A percentile compares a stretch with the other conserved stretches of the same genome.
These are phyloP conservation scores for Heliconius eleuchia DNA, from an alignment of 1,140 invertebrate genomes.

Conservation along the genomic window DNA sequence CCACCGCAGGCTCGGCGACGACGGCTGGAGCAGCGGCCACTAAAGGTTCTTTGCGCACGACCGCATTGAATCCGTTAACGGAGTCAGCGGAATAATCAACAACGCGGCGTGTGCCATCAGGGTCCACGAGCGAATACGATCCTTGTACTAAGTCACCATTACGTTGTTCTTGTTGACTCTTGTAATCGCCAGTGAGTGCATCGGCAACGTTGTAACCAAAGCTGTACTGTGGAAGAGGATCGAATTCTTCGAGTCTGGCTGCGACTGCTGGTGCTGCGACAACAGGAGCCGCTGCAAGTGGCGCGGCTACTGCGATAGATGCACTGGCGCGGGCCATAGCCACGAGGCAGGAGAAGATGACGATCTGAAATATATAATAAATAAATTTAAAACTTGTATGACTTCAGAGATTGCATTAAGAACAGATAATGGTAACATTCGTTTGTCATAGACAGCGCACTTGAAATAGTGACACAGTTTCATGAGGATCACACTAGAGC, in stretches of 20 bases:
- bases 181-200: constrained; percentile 83
- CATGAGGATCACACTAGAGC: constrained; percentile 62
- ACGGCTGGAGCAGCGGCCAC: constrained; percentile 66
- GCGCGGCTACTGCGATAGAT: constrained; percentile 54
- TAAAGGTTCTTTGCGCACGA: constrained; percentile 78
- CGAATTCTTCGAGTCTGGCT: constrained; percentile 81
- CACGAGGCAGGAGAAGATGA: constrained; percentile 66
- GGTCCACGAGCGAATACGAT: constrained; percentile 82
- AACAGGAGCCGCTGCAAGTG: constrained; percentile 42
- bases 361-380: constrained; percentile 47
- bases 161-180: constrained; percentile 83
- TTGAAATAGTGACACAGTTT: constrained; percentile 76
- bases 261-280: constrained; percentile 61
- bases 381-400: not conserved
- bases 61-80: constrained; percentile 84
- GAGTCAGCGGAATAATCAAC: constrained; percentile 83
- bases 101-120: constrained; percentile 82
- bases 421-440: constrained; percentile 10
- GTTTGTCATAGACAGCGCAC: constrained; percentile 48
- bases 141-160: constrained; percentile 84
- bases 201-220: constrained; percentile 84
- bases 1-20: constrained; percentile 45
- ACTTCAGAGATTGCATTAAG: too few relatives aligned
- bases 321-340: constrained; percentile 62
- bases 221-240: constrained; percentile 83